Percentiles rank a stretch among this genome's conserved stretches.
These are phyloP conservation scores for Axis porcinus DNA, from an alignment of 2,113 vertebrate species.

Conservation along the genomic window DNA sequence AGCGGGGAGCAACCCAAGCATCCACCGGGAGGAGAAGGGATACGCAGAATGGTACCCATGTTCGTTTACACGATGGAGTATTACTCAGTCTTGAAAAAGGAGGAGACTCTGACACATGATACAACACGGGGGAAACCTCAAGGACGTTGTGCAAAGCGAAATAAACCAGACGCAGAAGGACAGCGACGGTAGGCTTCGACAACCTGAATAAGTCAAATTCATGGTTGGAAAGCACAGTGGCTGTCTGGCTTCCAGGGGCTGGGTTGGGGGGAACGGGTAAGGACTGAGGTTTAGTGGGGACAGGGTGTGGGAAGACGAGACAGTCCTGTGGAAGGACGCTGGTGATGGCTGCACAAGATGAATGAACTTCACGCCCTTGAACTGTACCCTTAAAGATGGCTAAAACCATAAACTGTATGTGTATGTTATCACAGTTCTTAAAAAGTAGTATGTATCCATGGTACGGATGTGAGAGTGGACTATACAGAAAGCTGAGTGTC, in stretches of 20 bases:
- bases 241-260: not conserved
- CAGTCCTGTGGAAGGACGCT: not conserved
- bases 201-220: not conserved
- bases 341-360: rapidly evolving
- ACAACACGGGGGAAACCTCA: too few relatives aligned
- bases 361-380: not conserved
- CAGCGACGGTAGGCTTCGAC: rapidly evolving
- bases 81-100: not conserved
- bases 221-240: not conserved
- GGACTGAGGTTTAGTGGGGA: not conserved
- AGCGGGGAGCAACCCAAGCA: not conserved
- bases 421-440: not conserved
- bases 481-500: not conserved
- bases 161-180: not conserved
- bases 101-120: not conserved
- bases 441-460: not conserved
- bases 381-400: not conserved
- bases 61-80: rapidly evolving
- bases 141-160: not conserved
- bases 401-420: not conserved
- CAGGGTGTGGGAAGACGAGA: not conserved
- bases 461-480: not conserved
- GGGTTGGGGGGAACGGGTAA: not conserved
- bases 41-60: rapidly evolving
- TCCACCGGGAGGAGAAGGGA: not conserved